Evolutionary conservation across 2,113 vertebrate species (phyloP).

Genomic region (Excalfactoria chinensis): DNA sequence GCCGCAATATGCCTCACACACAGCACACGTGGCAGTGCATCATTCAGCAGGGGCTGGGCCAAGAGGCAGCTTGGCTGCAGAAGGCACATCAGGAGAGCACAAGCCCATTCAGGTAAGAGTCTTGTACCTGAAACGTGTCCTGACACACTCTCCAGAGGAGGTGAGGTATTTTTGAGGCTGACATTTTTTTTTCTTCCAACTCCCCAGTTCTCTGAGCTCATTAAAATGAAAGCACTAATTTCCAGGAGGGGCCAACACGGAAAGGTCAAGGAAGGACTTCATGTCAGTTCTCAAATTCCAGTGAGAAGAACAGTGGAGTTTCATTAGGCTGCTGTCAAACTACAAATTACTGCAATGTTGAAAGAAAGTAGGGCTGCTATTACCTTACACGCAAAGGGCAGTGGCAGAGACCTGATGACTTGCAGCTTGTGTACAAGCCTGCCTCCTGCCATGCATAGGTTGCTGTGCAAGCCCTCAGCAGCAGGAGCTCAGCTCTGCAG

Average conservation of each 20-base stretch:
- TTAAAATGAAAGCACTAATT: conserved; percentile 53
- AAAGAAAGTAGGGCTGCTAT: not conserved
- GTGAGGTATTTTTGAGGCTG: conserved; percentile 27
- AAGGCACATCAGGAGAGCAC: conserved; percentile 22
- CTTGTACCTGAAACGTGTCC: conserved; percentile 17
- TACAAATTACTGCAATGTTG: not conserved
- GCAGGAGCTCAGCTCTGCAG: not conserved
- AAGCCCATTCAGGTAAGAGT: conserved; percentile 37
- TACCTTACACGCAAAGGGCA: not conserved
- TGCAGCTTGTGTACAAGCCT: not conserved
- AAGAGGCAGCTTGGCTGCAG: conserved; percentile 33
- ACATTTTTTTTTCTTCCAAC: conserved; percentile 2
- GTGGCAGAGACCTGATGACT: not conserved
- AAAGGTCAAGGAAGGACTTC: conserved; percentile 44
- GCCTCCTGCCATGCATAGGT: not conserved
- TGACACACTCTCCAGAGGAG: conserved; percentile 15
- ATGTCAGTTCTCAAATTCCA: not conserved
- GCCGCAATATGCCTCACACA: not conserved
- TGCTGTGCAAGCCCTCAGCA: not conserved
- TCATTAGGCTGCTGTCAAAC: not conserved
- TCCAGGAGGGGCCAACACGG: conserved; percentile 15
- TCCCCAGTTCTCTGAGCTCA: conserved; percentile 43
- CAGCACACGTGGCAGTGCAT: conserved; percentile 12
- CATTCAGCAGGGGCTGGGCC: conserved; percentile 29
- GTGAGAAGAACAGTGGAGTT: not conserved